phyloP scores from a whole-genome alignment of 2,888 invertebrate species.

The Drosophila aldrichi region DNA sequence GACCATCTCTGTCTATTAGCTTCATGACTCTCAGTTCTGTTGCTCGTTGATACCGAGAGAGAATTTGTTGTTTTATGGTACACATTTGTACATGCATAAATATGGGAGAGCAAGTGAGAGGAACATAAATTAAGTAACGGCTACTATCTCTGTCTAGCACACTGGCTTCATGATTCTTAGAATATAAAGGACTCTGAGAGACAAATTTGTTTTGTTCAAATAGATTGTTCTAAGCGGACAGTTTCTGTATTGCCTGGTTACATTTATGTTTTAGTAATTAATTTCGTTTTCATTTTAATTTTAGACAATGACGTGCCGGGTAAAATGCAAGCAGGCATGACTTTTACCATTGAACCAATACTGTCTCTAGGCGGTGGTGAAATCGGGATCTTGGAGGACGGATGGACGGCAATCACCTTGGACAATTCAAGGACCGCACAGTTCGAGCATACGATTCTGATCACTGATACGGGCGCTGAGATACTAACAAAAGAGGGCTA shows the following conservation, averaged over 20 bases:
- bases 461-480: slow-evolving; percentile 91
- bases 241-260: neutral
- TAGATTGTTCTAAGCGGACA: neutral
- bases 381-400: slow-evolving; percentile 91
- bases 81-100: no score
- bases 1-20: neutral
- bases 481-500: slow-evolving; percentile 88
- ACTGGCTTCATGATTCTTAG: neutral
- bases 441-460: slow-evolving; percentile 95
- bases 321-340: slow-evolving; percentile 94
- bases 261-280: neutral
- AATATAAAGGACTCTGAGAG: neutral
- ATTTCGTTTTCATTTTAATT: neutral
- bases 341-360: slow-evolving; percentile 97
- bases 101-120: neutral
- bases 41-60: neutral
- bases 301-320: slow-evolving; percentile 89
- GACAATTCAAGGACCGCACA: slow-evolving; percentile 95
- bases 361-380: slow-evolving; percentile 90
- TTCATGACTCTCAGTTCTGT: neutral
- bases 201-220: neutral
- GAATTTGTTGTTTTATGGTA: neutral
- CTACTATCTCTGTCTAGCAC: neutral
- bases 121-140: no score
- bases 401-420: slow-evolving; percentile 95